Percentiles rank a stretch among this genome's conserved stretches.
Evolutionary conservation across 2,888 invertebrate species (phyloP).

Genomic region (Brachypalpus laphriformis): DNA sequence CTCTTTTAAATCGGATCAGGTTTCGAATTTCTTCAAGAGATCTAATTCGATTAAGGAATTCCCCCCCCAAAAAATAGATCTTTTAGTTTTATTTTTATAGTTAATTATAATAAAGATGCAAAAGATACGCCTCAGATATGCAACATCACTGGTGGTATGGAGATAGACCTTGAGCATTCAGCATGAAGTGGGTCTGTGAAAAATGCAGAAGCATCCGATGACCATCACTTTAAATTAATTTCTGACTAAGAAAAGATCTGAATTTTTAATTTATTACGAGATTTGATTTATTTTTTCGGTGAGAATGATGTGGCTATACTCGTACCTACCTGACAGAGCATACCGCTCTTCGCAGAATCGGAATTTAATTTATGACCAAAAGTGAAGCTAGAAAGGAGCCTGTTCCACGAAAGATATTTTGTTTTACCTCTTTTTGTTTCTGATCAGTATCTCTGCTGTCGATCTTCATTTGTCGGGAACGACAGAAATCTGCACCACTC

Average conservation of each 20-base stretch:
- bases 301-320: not conserved
- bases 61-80: constrained; percentile 22
- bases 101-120: constrained; percentile 69
- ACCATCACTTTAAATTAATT: constrained; percentile 67
- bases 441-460: not conserved
- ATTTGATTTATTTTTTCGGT: constrained; percentile 34
- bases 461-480: constrained; percentile 4
- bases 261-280: constrained; percentile 56
- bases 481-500: not conserved
- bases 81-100: constrained; percentile 24
- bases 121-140: constrained; percentile 49
- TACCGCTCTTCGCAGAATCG: constrained; percentile 49
- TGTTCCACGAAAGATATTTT: constrained; percentile 7
- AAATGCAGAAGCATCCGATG: constrained; percentile 64
- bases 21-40: constrained; percentile 21
- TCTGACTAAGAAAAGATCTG: constrained; percentile 43
- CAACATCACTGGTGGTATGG: constrained; percentile 24
- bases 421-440: not conserved
- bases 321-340: not conserved
- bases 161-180: not conserved
- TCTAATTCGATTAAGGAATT: constrained; percentile 30
- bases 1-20: constrained; percentile 31
- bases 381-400: constrained; percentile 13
- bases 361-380: constrained; percentile 54
- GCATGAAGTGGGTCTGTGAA: not conserved